These are phyloP conservation scores for Chydorus sphaericus DNA, from an alignment of 2,888 invertebrate species.

Conservation along the genomic window DNA sequence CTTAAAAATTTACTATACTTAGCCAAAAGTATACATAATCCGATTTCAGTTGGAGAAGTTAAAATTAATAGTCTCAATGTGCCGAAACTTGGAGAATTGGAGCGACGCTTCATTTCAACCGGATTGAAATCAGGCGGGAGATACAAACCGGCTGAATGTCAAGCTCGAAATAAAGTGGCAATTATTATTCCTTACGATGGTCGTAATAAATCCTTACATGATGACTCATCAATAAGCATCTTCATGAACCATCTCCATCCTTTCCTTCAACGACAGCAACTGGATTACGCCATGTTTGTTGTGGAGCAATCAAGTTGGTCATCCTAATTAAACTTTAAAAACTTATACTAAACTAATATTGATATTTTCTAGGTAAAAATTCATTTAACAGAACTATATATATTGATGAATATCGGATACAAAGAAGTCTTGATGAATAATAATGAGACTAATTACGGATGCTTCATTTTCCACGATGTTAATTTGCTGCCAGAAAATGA, in stretches of 20 bases:
- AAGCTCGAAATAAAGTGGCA: conserved; percentile 69
- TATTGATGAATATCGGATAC: conserved; percentile 92
- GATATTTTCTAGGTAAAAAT: too few species aligned
- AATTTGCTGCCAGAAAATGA: conserved; percentile 42
- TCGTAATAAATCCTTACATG: conserved; percentile 58
- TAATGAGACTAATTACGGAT: conserved; percentile 35
- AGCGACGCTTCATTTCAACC: conserved; percentile 45
- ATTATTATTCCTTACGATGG: conserved; percentile 71
- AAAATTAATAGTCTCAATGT: too few species aligned
- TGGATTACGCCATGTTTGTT: conserved; percentile 86
- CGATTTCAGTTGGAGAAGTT: too few species aligned
- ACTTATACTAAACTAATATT: too few species aligned
- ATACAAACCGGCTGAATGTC: conserved; percentile 57
- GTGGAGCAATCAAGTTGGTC: conserved; percentile 74
- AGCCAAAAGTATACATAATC: too few species aligned
- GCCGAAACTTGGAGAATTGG: conserved; percentile 45
- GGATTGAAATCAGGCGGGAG: conserved; percentile 68
- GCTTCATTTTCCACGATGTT: conserved; percentile 43
- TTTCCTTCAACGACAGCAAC: conserved; percentile 74
- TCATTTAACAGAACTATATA: too few species aligned
- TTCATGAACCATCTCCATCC: conserved; percentile 89
- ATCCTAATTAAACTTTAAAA: too few species aligned
- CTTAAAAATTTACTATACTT: too few species aligned
- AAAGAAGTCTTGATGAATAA: conserved; percentile 61
- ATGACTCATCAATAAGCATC: too few species aligned